Base-by-base conservation (phyloP, 2,113 vertebrate genomes). In the Podarcis cretensis region DNA sequence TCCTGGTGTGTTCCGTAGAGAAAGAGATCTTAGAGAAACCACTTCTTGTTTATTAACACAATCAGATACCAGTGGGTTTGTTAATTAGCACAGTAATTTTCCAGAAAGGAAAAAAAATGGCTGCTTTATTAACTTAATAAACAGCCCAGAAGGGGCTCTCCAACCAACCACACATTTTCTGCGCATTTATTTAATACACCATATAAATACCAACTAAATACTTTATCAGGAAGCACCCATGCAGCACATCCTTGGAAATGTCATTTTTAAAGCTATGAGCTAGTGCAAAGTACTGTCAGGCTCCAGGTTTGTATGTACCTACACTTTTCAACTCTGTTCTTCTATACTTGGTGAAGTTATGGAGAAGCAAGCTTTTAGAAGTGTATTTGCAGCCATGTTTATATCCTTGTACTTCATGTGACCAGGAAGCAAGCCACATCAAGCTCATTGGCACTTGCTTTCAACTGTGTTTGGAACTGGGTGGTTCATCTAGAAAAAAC, bases 191-290 rank as follows among this genome's bases (percentile, higher is more conserved):
- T n/a, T n/a, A n/a, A 92, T 71, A 92, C 94, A 83, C 21, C 30
- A 27, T 85, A 54, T 81, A 91, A 95, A 95, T 95, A 92, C 71
- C 85, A 84, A 30, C 8, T 76, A 84, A 81, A 91, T 86, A 92
- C 91, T 91, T 95, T 88, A 90, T 92, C 87, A 54, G 87, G 95
- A 96, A 96, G 95, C 87, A 91, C 85, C 95, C 94, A 94, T 91
- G 93, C 90, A 86, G 71, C 84, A 94, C 89, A 94, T 91, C 84
- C 93, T 84, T 94, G 91, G 93, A 95, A 96, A 87, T 87, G 94
- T 95, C 96, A 95, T 97, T 92, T 94, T 91, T 95, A 96, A 96
- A 93, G 95, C 95, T 84, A 66, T 97, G 95, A 97, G 93, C 96
- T 94, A 93, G 35, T 95, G 94, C 95, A 96, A 94, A 96, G 92